Conservation (phyloP, 2,797 vertebrate species). For the Sarcophilus harrisii region DNA sequence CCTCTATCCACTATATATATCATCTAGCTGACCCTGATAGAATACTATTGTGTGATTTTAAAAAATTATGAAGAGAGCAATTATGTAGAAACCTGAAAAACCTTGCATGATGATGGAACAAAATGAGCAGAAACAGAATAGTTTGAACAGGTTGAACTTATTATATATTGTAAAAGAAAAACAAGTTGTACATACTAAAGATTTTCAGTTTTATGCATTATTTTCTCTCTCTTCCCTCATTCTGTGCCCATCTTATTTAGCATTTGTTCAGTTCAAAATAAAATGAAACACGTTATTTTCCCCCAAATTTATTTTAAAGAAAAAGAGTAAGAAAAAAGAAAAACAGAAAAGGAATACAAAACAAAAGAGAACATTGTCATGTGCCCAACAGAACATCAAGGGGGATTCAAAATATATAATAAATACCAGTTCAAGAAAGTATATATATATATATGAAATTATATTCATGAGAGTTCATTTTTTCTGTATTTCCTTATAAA, state of each 20-base stretch:
- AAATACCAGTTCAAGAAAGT: too few species aligned
- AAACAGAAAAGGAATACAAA: too few species aligned
- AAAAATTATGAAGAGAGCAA: not conserved
- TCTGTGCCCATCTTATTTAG: not conserved
- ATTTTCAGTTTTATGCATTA: not conserved
- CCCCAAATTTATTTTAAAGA: too few species aligned
- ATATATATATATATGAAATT: too few species aligned
- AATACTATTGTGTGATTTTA: not conserved
- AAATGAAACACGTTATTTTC: not conserved
- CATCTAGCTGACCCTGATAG: not conserved
- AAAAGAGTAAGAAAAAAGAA: too few species aligned
- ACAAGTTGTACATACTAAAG: not conserved
- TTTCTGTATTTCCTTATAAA: too few species aligned
- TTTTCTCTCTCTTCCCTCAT: not conserved
- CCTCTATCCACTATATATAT: not conserved
- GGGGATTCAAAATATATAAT: too few species aligned
- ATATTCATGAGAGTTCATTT: too few species aligned
- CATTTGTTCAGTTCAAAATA: not conserved
- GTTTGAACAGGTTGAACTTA: not conserved
- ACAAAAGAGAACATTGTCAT: too few species aligned
- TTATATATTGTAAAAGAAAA: not conserved
- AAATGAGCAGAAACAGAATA: not conserved
- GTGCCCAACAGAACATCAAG: too few species aligned
- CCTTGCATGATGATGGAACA: not conserved
- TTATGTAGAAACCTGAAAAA: not conserved